Base-by-base conservation (phyloP, 2,888 invertebrate genomes). In the Drosophila antonietae region DNA sequence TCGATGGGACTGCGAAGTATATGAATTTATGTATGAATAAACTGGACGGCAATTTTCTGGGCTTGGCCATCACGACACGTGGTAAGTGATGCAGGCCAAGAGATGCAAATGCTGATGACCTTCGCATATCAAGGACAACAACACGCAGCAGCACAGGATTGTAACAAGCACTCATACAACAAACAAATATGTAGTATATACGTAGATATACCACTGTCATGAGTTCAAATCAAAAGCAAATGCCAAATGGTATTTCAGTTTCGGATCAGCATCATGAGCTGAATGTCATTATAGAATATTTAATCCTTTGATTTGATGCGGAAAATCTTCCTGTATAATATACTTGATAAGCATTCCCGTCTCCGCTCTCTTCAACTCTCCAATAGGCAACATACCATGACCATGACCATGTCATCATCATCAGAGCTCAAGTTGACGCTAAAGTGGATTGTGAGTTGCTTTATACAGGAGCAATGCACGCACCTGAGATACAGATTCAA, bases 81-180 rank as follows among this genome's bases (percentile, higher is more conserved):
- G 62, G 44, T 58, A 23, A 81, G 55, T 61, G 65, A 63, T 55
- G 39, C 55, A 51, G 82, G 68, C 76, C 69, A 20, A 35, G 55
- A 82, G 72, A 86, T 86, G 86, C 83, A 83, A 83, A 83, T 83
- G 83, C 83, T 80, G 86, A 83, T 83, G 83, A 83, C 83, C 83
- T 83, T 88, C 78, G 69, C 55, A 51, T 61, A 78, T 73, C 83
- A 83, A 83, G 83, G 83, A 83, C 83, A 83, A 66, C 51, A 35
- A 15, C 23, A 20, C 10, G 39, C 72, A 49, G 14, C 59, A 41
- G 28, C 23, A 41, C 20, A 14, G 53, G n/a, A 51, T 51, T 18
- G 8, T 14, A 18, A 33, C 7, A 51, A 33, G 18, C 49, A 12
- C 6, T 33, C 31, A 33, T 12, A 18, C 18, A 31, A 18, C 18